These are phyloP conservation scores for Vollenhovia emeryi DNA, from an alignment of 1,140 invertebrate genomes.

Conservation along the genomic window DNA sequence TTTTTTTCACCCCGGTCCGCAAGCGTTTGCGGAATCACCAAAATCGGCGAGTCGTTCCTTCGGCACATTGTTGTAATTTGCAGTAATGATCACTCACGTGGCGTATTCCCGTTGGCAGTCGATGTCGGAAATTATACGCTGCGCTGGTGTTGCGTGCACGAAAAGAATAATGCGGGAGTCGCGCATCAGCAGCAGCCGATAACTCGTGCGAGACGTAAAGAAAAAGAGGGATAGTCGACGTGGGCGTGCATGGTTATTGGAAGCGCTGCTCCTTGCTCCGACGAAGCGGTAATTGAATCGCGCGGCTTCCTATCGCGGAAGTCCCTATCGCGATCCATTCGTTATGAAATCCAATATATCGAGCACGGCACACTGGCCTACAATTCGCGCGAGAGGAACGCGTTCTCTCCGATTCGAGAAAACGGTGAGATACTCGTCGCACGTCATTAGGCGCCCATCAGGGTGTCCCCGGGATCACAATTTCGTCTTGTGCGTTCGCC, in stretches of 20 bases:
- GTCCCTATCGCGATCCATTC: conserved; percentile 17
- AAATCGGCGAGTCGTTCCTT: conserved; percentile 38
- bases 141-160: conserved; percentile 30
- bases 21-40: conserved; percentile 32
- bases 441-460: not conserved
- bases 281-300: conserved; percentile 26
- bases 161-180: conserved; percentile 41
- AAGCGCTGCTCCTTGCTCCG: not conserved
- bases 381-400: not conserved
- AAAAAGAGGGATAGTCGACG: not conserved
- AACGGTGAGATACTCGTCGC: conserved; percentile 40
- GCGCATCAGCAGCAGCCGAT: conserved; percentile 33
- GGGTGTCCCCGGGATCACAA: not conserved
- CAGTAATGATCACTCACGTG: conserved; percentile 36
- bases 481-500: conserved; percentile 13
- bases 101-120: conserved; percentile 46
- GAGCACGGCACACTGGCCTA: conserved; percentile 16
- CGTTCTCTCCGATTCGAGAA: not conserved
- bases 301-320: conserved; percentile 6
- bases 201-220: conserved; percentile 26
- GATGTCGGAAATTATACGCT: conserved; percentile 61
- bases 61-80: conserved; percentile 50
- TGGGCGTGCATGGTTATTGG: conserved; percentile 17
- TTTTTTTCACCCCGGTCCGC: not conserved
- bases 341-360: conserved; percentile 12